phyloP scores from a whole-genome alignment of 2,797 vertebrate species.

The Darevskia nairensis region DNA sequence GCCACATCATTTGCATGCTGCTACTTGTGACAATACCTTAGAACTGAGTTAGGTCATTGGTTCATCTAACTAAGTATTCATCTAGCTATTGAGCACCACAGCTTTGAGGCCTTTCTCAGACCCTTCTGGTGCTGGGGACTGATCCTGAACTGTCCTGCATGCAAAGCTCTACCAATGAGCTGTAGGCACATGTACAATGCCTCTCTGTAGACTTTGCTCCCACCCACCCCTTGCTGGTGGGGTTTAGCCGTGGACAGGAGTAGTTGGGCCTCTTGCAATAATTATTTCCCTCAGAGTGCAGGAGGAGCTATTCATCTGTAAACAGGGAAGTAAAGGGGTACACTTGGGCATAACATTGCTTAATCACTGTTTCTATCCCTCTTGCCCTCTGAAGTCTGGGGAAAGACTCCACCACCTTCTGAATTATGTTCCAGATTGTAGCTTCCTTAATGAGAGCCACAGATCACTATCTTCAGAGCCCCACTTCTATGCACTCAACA shows the following conservation, averaged over 20 bases:
- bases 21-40: neutral
- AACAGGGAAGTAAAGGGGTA: neutral
- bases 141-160: neutral
- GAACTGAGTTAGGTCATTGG: neutral
- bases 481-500: neutral
- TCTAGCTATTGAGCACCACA: neutral
- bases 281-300: neutral
- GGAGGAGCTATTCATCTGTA: neutral
- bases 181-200: neutral
- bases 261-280: neutral
- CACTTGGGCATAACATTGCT: neutral
- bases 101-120: neutral
- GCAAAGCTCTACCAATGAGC: no score
- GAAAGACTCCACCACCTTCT: neutral
- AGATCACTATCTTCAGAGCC: neutral
- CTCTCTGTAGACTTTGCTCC: neutral
- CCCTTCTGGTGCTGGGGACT: neutral
- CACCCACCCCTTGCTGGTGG: neutral
- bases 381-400: neutral
- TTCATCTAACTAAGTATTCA: neutral
- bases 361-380: neutral
- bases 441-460: neutral
- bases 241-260: neutral
- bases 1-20: neutral
- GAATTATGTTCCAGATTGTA: neutral